Conservation (phyloP, 2,888 invertebrate species). For the Ditylenchus weischeri region DNA sequence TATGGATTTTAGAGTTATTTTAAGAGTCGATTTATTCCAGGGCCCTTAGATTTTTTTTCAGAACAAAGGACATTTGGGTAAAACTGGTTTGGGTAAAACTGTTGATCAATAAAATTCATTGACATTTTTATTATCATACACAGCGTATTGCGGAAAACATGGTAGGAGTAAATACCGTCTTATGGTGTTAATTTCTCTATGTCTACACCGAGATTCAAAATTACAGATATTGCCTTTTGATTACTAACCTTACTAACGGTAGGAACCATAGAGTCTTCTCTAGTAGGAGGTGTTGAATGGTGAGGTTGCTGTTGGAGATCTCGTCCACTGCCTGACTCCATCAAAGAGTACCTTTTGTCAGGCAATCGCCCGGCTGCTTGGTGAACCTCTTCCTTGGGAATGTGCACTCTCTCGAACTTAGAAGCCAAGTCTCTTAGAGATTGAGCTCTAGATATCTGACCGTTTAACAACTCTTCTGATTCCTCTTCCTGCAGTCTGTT, state of each 20-base stretch:
- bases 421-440: slow-evolving; percentile 50
- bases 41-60: no score
- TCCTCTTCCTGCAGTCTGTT: slow-evolving; percentile 11
- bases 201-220: no score
- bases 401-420: slow-evolving; percentile 41
- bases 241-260: slow-evolving; percentile 30
- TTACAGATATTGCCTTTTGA: no score
- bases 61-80: no score
- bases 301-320: not conserved
- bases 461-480: slow-evolving; percentile 8
- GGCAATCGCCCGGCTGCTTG: not conserved
- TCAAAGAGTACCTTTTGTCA: slow-evolving; percentile 30
- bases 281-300: slow-evolving; percentile 12
- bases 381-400: not conserved
- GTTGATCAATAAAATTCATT: no score
- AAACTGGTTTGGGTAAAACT: no score
- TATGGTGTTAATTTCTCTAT: no score
- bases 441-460: slow-evolving; percentile 43
- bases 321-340: slow-evolving; percentile 23
- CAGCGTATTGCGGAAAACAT: no score
- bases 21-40: no score
- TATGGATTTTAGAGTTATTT: no score
- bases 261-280: slow-evolving; percentile 26
- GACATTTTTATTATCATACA: no score
- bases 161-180: no score